Base-by-base conservation (phyloP, 2,888 invertebrate genomes). In the Kuschelorhynchus macadamiae region DNA sequence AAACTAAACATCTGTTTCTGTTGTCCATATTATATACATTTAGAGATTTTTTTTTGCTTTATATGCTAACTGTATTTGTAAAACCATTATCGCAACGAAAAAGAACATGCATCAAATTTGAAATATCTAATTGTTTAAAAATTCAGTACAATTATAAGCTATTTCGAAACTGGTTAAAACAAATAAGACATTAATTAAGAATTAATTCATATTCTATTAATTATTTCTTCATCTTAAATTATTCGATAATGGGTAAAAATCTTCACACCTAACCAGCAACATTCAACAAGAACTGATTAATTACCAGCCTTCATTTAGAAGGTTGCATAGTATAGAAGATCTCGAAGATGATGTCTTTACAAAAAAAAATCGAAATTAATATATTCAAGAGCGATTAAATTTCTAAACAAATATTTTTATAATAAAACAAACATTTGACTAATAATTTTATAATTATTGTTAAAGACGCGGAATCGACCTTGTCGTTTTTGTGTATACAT, bases 381-480 rank as follows among this genome's bases (percentile, higher is more conserved):
- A 1, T 53, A 39, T 53, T 53, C 53, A 18, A 11, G 20, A 53
- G 20, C 53, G 1, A 52, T 52, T 52, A 52, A 36, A 11, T 52
- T 36, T 30, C 18, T 17, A 39, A 32, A 53, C 12, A 33, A 53
- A 39, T 53, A 53, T 53, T 53, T 36, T 53, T 53, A 14, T 33
- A 53, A 47, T 47, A 47, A 47, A 47, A 47, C 47, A 47, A 47
- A 47, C 25, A 46, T 47, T 47, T 47, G n/a, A 20, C 25, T 44
- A 44, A 47, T 47, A 25, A 47, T 46, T 17, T n/a, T 18, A 20
- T 25, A 5, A 25, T 25, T 5, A 25, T 25, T 25, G 7, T 25
- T 25, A 7, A 3, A 3, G 25, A 7, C 25, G 7, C 20, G 7
- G 12, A 47, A n/a, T 47, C 25, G 47, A 25, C 47, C 47, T 47